phyloP scores from a whole-genome alignment of 2,113 vertebrate species.

The Apaloderma vittatum region DNA sequence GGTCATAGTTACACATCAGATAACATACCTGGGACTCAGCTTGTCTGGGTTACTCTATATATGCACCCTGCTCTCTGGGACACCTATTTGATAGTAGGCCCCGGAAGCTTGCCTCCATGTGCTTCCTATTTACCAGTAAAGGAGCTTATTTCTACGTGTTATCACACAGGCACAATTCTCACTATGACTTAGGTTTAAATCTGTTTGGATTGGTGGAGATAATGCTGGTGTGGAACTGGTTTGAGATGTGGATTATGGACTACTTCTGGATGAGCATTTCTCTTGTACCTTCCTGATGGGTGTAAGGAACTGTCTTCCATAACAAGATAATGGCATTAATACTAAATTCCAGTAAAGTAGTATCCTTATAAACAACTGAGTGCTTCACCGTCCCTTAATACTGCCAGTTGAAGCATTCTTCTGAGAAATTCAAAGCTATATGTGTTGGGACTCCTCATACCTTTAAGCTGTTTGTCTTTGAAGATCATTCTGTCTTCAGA shows the following conservation, averaged over 20 bases:
- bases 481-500: not conserved
- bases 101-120: not conserved
- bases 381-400: not conserved
- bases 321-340: not conserved
- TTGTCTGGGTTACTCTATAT: not conserved
- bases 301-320: accelerated
- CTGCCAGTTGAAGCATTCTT: not conserved
- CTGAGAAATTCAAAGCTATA: not conserved
- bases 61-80: not conserved
- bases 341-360: not conserved
- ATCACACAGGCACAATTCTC: not conserved
- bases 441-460: accelerated
- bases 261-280: not conserved
- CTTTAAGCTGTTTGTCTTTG: not conserved
- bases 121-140: not conserved
- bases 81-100: not conserved
- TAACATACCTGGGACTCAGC: not conserved
- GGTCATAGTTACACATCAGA: not conserved
- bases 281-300: not conserved
- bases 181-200: not conserved
- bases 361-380: not conserved
- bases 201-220: not conserved
- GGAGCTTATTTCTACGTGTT: not conserved
- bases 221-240: not conserved
- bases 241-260: not conserved